A percentile compares a stretch with the other conserved stretches of the same genome.
phyloP scores from a whole-genome alignment of 2,797 vertebrate species.

The Xenopus petersii region DNA sequence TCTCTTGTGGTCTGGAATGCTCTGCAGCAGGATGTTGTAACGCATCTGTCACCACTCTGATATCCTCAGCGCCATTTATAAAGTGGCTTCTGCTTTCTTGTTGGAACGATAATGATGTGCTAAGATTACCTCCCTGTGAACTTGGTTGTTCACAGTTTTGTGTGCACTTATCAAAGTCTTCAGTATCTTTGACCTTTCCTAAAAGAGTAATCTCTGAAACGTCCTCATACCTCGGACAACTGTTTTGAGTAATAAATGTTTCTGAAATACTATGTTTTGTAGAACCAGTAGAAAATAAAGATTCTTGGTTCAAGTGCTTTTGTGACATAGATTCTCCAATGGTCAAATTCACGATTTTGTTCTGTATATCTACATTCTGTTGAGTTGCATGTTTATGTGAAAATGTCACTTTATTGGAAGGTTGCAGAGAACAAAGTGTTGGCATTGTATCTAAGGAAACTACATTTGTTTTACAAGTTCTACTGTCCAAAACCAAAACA shows the following conservation, averaged over 20 bases:
- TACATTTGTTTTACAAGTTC: constrained; percentile 53
- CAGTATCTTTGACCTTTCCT: not conserved
- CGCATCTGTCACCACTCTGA: not conserved
- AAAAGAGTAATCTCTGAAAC: not conserved
- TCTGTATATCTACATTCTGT: not conserved
- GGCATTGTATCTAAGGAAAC: constrained; percentile 52
- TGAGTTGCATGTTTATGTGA: constrained; percentile 35
- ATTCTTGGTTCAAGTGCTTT: not conserved
- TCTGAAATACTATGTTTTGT: not conserved
- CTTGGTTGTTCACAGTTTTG: constrained; percentile 3
- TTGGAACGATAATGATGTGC: constrained; percentile 9
- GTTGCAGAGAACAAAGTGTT: not conserved
- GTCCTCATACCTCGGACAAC: not conserved
- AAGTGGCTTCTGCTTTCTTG: constrained; percentile 23
- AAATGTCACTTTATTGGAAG: constrained; percentile 1
- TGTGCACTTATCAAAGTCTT: constrained; percentile 1
- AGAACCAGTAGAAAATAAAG: not conserved
- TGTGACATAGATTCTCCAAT: not conserved
- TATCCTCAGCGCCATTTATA: constrained; percentile 9
- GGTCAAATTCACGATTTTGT: not conserved
- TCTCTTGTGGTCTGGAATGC: not conserved
- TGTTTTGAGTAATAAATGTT: not conserved
- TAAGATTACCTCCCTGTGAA: constrained; percentile 5
- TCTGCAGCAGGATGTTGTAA: constrained; percentile 17
- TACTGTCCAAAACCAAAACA: constrained; percentile 42